Evolutionary conservation across 2,888 invertebrate species (phyloP), one percentile per base, ranked within the genome.

Genomic region (Boloria euphrosyne): DNA sequence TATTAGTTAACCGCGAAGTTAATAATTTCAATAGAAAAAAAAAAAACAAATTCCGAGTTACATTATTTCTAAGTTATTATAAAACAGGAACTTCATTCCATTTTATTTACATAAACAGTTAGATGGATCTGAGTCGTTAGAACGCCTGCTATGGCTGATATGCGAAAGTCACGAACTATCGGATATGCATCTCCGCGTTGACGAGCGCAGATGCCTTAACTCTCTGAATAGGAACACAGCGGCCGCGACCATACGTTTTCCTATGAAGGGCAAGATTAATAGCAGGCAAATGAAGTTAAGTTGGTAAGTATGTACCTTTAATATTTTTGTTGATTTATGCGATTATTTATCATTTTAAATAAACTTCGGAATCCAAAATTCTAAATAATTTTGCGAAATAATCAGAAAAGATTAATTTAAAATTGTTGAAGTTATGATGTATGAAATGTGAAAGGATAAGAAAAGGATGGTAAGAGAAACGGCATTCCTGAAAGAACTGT

Each of bases 201-300:
- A 93, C 79, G 97, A 97, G 78, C 95, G 96, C 68, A 92, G 94
- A 72, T 87, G 90, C 31, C 87, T 97, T 49, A 97, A 97, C 80
- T 80, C 93, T 0, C 85, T 97, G 4, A 96, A 96, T 80, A 94
- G 94, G 75, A 94, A 93, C 77, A 93, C 93, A 74, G 70, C 82
- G 0, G 82, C 84, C 0, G 76, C 85, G 0, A 93, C 94, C 0
- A 94, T 96, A 67, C 90, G 96, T 10, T 96, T 93, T 83, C 95
- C 95, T 1, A 90, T 96, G 81, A 93, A 93, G 71, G 96, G 96
- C 53, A 95, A 93, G 83, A 95, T 97, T 53, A 95, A 92, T 78
- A 95, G 94, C 1, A 86, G 93, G 61, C 94, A 95, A 74, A 95
- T 96, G 95, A 97, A 97, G 86, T 92, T 96, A n/a, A 95, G 94